Evolutionary conservation across 2,113 vertebrate genomes (phyloP), one percentile per base, ranked within the genome.

Genomic region (Sorex araneus): DNA sequence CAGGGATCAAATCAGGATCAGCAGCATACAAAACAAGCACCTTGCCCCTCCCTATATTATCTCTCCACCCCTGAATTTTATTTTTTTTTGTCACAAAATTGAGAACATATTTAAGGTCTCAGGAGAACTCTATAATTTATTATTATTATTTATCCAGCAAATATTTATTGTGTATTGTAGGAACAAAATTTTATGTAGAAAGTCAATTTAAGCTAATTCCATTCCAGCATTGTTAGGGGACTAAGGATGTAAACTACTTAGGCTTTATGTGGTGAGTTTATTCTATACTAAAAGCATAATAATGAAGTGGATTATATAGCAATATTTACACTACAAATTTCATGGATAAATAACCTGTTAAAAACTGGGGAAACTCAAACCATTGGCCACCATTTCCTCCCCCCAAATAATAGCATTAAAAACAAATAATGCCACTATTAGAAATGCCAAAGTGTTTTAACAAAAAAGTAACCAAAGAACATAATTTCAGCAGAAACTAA

Each of bases 381-480:
- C 21, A 89, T 11, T 80, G 76, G 6, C 12, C 43, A 80, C 40
- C 13, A 80, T 63, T 95, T 11, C 18, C 90, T 90, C 76, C 85
- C 15, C 30, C 75, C 32, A 80, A 73, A 80, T 71, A 71, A 75
- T 64, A 81, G 57, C 36, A 79, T 71, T 83, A 79, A 84, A 89
- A 75, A 76, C 45, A 84, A 63, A 89, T 12, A 71, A 89, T 40
- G 64, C 1, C 57, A 84, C 15, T 64, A 25, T 19, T 67, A 50
- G 47, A 50, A 82, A 88, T n/a, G 9, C 80, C n/a, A 50, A 32
- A 70, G 32, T 8, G 82, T 78, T 81, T 85, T 79, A 86, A 91
- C 19, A 71, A 27, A 92, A 84, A 45, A 84, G n/a, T 87, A 87
- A 93, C 67, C 70, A 47, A 76, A 79, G 28, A 66, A 86, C 34